A percentile compares a stretch with the other conserved stretches of the same genome.
phyloP scores from a whole-genome alignment of 2,888 invertebrate genomes.

The Bruchidius siliquastri region DNA sequence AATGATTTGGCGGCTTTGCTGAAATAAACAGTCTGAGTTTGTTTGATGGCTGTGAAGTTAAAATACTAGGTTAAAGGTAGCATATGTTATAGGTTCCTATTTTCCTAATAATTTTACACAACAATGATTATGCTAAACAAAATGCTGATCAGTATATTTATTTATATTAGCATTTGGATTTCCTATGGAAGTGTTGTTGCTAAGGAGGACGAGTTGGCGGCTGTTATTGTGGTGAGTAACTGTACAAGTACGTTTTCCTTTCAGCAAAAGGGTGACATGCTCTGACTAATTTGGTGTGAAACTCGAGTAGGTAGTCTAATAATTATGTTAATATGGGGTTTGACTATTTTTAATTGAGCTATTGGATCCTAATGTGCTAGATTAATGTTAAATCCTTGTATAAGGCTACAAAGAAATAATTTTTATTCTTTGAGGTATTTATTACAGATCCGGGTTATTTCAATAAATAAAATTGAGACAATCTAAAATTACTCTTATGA shows the following conservation, averaged over 20 bases:
- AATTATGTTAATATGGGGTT: too few relatives aligned
- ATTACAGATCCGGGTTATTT: too few relatives aligned
- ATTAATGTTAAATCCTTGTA: too few relatives aligned
- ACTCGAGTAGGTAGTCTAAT: too few relatives aligned
- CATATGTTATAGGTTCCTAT: neutral
- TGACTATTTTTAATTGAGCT: constrained; percentile 7
- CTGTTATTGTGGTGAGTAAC: constrained; percentile 24
- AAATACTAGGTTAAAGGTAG: neutral
- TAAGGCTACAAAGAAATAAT: too few relatives aligned
- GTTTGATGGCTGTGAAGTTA: neutral
- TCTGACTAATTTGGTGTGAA: too few relatives aligned
- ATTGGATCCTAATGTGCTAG: constrained; percentile 23
- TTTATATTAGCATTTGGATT: neutral
- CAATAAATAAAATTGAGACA: too few relatives aligned
- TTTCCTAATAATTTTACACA: neutral
- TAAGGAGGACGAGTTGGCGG: constrained; percentile 17
- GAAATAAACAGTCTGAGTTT: neutral
- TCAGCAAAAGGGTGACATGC: too few relatives aligned
- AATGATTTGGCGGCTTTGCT: neutral
- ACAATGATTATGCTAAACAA: neutral
- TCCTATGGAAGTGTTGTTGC: neutral
- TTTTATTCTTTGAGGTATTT: too few relatives aligned
- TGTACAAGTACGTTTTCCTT: constrained; percentile 1
- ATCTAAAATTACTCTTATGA: too few relatives aligned
- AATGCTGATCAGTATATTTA: neutral